A percentile compares a stretch with the other conserved stretches of the same genome.
Conservation (phyloP, 1,140 invertebrate species). For the Mya arenaria region DNA sequence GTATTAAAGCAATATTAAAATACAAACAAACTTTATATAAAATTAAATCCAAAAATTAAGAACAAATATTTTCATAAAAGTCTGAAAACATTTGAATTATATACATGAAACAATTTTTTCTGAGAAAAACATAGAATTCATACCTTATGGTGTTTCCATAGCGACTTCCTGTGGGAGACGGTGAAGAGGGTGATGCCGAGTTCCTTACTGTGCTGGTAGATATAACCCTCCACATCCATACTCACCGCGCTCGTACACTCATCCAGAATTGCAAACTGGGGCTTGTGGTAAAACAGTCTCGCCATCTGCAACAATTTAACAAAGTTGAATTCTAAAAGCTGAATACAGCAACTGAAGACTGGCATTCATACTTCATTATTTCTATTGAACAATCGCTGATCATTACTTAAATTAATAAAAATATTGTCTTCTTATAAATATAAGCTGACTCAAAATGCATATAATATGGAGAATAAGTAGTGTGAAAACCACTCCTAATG, state of each 20-base stretch:
- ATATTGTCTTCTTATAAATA: background rate
- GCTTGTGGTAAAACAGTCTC: constrained; percentile 97
- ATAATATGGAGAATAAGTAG: too few species aligned
- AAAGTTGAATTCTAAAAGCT: background rate
- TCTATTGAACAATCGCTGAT: background rate
- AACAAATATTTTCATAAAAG: too few species aligned
- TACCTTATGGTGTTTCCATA: constrained; percentile 98
- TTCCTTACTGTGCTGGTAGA: constrained; percentile 95
- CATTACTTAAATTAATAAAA: background rate
- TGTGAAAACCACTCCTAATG: too few species aligned
- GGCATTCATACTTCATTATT: background rate
- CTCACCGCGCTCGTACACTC: constrained; percentile 99
- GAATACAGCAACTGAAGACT: background rate
- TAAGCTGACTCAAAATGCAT: too few species aligned
- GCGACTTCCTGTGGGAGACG: constrained; percentile 96
- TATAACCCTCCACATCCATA: constrained; percentile 97
- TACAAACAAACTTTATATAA: too few species aligned
- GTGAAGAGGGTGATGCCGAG: constrained; percentile 98
- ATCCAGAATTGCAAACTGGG: constrained; percentile 99
- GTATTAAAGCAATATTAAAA: too few species aligned
- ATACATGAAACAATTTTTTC: too few species aligned
- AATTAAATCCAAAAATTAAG: too few species aligned
- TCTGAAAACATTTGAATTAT: too few species aligned
- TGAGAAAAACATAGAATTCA: too few species aligned
- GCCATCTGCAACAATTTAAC: constrained; percentile 90